Percentiles rank a stretch among this genome's conserved stretches.
phyloP scores from a whole-genome alignment of 2,888 invertebrate genomes.

The Emmelina monodactyla region DNA sequence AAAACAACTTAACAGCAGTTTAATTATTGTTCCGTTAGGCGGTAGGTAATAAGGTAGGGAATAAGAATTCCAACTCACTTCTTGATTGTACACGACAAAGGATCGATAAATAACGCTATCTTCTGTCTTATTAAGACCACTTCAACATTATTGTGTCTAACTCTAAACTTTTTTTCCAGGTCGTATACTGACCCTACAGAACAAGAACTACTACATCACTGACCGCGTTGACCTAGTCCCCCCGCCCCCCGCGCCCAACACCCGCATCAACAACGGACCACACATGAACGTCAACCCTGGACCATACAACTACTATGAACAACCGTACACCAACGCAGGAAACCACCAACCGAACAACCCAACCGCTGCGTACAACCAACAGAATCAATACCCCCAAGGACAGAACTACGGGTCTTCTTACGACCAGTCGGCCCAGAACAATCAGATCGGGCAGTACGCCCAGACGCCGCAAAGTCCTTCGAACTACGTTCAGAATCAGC shows the following conservation, averaged over 20 bases:
- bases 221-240: conserved; percentile 41
- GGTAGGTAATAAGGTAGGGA: too few species aligned
- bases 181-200: conserved; percentile 45
- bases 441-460: background rate
- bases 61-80: too few species aligned
- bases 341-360: background rate
- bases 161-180: conserved; percentile 22
- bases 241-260: conserved; percentile 23
- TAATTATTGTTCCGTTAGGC: too few species aligned
- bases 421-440: conserved; percentile 1
- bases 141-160: background rate
- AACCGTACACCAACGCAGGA: background rate
- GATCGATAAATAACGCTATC: too few species aligned
- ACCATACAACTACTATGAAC: background rate
- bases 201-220: conserved; percentile 52
- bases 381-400: conserved; percentile 12
- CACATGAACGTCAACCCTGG: background rate
- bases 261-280: background rate
- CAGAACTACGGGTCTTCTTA: conserved; percentile 19
- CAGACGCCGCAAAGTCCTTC: background rate
- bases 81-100: too few species aligned
- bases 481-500: background rate
- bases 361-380: background rate
- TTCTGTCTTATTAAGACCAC: too few species aligned
- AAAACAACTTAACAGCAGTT: too few species aligned